Conservation (phyloP, 2,797 vertebrate species). For the Tiaroga cobitis region DNA sequence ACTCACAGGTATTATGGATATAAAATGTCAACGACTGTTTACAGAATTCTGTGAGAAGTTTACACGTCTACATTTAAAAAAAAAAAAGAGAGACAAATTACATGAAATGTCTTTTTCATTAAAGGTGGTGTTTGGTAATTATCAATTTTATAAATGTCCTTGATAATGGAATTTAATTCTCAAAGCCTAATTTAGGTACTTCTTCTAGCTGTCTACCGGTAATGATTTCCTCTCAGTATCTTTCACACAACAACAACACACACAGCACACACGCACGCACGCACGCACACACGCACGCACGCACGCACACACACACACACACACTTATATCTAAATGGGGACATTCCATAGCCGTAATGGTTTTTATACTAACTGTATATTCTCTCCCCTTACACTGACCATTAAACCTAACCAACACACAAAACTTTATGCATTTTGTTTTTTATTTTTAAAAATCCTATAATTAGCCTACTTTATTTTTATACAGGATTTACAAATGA, state of each 20-base stretch:
- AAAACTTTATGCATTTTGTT: too few relatives aligned
- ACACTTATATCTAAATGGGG: neutral
- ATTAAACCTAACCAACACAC: too few relatives aligned
- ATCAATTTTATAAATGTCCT: neutral
- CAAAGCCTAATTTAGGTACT: neutral
- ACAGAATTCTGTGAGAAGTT: neutral
- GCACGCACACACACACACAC: neutral
- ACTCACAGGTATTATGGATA: neutral
- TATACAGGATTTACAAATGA: too few relatives aligned
- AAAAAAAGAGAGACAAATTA: neutral
- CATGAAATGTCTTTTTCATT: neutral
- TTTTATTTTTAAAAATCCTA: too few relatives aligned
- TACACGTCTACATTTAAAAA: neutral
- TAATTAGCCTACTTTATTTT: too few relatives aligned
- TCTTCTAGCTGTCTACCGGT: neutral
- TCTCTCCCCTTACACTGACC: too few relatives aligned
- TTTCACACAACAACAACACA: neutral
- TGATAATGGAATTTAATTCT: neutral
- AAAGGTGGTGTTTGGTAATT: neutral
- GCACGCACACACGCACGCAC: neutral
- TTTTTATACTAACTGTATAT: too few relatives aligned
- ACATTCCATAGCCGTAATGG: too few relatives aligned
- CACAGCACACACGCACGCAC: neutral
- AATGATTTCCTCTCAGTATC: neutral
- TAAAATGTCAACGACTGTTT: neutral